Evolutionary conservation across 1,140 invertebrate genomes (phyloP).

Genomic region (Uloborus diversus): DNA sequence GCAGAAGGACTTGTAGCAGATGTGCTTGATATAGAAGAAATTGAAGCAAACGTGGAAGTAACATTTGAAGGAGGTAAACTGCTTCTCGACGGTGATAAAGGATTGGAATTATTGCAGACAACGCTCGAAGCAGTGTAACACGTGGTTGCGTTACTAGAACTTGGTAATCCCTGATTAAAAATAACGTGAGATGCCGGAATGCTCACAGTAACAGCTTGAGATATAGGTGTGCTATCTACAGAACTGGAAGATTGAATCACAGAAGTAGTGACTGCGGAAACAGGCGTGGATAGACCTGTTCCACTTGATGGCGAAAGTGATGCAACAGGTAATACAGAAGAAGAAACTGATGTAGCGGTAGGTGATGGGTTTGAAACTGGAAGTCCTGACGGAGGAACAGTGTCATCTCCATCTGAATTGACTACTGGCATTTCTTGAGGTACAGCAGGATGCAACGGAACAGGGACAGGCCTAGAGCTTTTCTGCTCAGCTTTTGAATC

Average conservation of each 20-base stretch:
- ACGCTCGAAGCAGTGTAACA: slow-evolving; percentile 26
- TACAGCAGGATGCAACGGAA: slow-evolving; percentile 8
- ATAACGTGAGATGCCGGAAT: slow-evolving; percentile 53
- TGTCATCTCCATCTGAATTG: slow-evolving; percentile 21
- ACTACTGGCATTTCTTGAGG: slow-evolving; percentile 35
- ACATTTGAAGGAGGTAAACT: slow-evolving; percentile 23
- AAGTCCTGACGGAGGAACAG: slow-evolving; percentile 4
- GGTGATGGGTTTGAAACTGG: slow-evolving; percentile 6
- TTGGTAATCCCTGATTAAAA: slow-evolving; percentile 40
- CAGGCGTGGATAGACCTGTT: slow-evolving; percentile 10
- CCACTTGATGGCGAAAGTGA: neutral
- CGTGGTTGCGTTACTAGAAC: slow-evolving; percentile 10
- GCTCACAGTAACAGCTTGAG: slow-evolving; percentile 36
- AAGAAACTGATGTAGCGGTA: neutral
- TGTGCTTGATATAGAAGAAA: slow-evolving; percentile 33
- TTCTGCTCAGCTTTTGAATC: slow-evolving; percentile 46
- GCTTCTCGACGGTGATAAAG: slow-evolving; percentile 27
- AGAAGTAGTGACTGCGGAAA: slow-evolving; percentile 51
- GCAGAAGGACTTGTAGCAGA: slow-evolving; percentile 21
- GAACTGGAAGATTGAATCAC: slow-evolving; percentile 50
- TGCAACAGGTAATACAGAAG: slow-evolving; percentile 2
- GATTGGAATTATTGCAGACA: slow-evolving; percentile 36
- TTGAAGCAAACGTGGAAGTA: slow-evolving; percentile 12
- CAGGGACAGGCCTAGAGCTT: neutral
- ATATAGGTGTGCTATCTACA: slow-evolving; percentile 26